phyloP scores from a whole-genome alignment of 2,888 invertebrate species.

The Ptilodon capucinus region DNA sequence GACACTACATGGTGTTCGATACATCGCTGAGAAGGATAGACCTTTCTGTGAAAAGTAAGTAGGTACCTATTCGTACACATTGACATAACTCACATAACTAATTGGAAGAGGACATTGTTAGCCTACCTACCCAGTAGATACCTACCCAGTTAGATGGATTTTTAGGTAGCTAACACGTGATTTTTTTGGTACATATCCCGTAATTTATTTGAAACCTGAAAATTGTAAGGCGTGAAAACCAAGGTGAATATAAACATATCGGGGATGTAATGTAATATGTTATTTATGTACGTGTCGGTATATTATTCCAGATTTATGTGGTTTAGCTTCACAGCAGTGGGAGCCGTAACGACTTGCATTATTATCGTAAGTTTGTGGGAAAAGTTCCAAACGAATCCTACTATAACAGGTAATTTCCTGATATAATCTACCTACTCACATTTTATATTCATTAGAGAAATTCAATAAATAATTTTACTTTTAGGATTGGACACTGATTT shows the following conservation, averaged over 20 bases:
- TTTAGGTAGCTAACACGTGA: too few relatives aligned
- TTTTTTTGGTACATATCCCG: too few relatives aligned
- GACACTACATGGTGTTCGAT: constrained; percentile 90
- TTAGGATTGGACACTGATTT: constrained; percentile 89
- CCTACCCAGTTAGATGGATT: too few relatives aligned
- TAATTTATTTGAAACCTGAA: too few relatives aligned
- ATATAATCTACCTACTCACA: not conserved
- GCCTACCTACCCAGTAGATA: too few relatives aligned
- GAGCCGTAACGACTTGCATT: constrained; percentile 87
- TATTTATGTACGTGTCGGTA: not conserved
- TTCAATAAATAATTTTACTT: not conserved
- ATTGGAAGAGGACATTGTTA: too few relatives aligned
- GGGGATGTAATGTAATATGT: not conserved
- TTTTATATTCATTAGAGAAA: not conserved
- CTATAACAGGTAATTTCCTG: constrained; percentile 84
- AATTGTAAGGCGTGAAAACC: too few relatives aligned
- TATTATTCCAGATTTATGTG: constrained; percentile 86
- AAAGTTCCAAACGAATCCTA: constrained; percentile 92
- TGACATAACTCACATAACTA: too few relatives aligned
- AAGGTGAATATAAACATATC: too few relatives aligned
- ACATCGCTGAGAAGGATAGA: constrained; percentile 88
- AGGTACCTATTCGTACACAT: too few relatives aligned
- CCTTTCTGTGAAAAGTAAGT: constrained; percentile 90
- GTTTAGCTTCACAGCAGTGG: constrained; percentile 88
- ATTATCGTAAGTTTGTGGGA: constrained; percentile 91